Evolutionary conservation across 2,113 vertebrate genomes (phyloP).

Genomic region (Actenoides lindsayi): DNA sequence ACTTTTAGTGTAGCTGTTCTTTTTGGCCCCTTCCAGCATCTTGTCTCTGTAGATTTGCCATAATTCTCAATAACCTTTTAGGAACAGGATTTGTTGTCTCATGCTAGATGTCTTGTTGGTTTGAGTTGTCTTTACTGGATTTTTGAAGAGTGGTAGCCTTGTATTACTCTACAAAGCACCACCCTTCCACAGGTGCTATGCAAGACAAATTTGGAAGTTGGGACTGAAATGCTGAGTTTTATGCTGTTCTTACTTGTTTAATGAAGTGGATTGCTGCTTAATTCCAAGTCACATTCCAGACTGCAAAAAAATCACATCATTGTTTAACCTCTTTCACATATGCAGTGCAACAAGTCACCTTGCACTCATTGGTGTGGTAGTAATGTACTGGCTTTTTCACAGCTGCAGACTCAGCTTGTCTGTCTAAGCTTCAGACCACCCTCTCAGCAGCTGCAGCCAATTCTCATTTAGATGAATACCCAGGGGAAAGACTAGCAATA

Average conservation of each 20-base stretch:
- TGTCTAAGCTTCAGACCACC: neutral
- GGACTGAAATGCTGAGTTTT: neutral
- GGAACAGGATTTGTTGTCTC: neutral
- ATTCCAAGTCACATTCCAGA: neutral
- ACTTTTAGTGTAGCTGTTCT: neutral
- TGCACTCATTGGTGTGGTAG: neutral
- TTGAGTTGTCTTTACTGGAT: neutral
- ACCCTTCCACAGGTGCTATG: neutral
- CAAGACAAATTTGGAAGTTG: neutral
- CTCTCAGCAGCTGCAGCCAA: neutral
- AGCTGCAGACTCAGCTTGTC: neutral
- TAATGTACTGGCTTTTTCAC: neutral
- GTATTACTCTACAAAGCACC: neutral
- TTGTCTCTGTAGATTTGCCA: neutral
- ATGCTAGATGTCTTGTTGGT: neutral
- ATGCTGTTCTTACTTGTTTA: neutral
- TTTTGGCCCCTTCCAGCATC: neutral
- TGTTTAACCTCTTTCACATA: neutral
- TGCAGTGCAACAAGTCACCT: neutral
- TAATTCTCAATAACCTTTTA: neutral
- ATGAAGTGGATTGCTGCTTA: neutral
- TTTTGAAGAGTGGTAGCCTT: neutral
- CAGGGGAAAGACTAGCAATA: neutral
- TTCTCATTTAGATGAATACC: neutral
- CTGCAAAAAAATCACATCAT: neutral